These are phyloP conservation scores for Triplophysa dalaica DNA, from an alignment of 2,113 vertebrate genomes.

Conservation along the genomic window DNA sequence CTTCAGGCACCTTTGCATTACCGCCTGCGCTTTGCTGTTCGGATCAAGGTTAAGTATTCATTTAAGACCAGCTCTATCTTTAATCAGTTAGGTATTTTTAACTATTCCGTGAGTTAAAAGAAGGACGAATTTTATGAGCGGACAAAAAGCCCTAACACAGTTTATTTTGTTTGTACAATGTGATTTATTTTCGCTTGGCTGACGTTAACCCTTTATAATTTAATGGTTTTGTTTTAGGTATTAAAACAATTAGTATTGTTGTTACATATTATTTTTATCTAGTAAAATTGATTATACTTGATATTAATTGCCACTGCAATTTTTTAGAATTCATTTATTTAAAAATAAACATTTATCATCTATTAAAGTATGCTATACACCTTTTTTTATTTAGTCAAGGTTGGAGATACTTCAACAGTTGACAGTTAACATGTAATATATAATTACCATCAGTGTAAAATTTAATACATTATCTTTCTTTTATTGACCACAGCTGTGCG, in stretches of 20 bases:
- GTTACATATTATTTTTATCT: too few species aligned
- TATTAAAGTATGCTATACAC: background rate
- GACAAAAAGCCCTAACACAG: background rate
- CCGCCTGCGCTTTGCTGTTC: background rate
- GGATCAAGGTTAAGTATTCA: slow-evolving; percentile 46
- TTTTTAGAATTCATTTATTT: too few species aligned
- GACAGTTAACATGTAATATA: too few species aligned
- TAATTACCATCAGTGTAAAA: background rate
- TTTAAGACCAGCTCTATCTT: slow-evolving; percentile 27
- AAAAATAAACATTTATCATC: background rate
- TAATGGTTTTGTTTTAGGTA: background rate
- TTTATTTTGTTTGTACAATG: background rate
- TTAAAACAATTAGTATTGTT: too few species aligned
- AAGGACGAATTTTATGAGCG: slow-evolving; percentile 1
- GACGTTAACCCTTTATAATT: background rate
- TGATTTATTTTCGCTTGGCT: background rate
- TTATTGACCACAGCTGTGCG: slow-evolving; percentile 82
- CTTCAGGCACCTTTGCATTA: slow-evolving; percentile 9
- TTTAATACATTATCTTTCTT: background rate
- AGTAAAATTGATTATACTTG: too few species aligned
- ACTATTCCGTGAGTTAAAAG: slow-evolving; percentile 31
- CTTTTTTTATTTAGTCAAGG: background rate
- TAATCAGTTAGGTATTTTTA: slow-evolving; percentile 39
- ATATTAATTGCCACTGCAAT: too few species aligned
- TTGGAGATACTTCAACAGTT: background rate